Evolutionary conservation across 2,113 vertebrate genomes (phyloP).

Genomic region (Nerophis ophidion): DNA sequence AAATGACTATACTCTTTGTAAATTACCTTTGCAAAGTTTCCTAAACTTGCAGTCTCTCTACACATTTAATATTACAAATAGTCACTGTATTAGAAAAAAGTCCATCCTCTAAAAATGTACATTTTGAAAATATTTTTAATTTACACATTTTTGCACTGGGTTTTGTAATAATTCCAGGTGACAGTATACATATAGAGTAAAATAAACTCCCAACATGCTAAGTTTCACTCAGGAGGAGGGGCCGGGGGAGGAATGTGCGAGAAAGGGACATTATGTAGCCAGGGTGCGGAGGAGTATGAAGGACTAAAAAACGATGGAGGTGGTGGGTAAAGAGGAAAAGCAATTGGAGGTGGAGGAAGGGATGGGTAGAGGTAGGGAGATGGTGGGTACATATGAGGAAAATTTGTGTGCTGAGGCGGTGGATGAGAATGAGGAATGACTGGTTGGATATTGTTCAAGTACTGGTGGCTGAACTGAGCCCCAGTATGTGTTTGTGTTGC

Average conservation of each 20-base stretch:
- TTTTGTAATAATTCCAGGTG: too few relatives aligned
- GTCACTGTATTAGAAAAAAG: too few relatives aligned
- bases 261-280: slow-evolving; percentile 39
- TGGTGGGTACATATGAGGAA: slow-evolving; percentile 29
- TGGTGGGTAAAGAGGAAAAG: slow-evolving; percentile 46
- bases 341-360: slow-evolving; percentile 23
- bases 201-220: not conserved
- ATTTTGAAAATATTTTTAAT: too few relatives aligned
- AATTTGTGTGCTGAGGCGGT: slow-evolving; percentile 2
- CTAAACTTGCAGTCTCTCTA: too few relatives aligned
- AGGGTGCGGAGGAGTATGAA: slow-evolving; percentile 32
- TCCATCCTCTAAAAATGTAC: too few relatives aligned
- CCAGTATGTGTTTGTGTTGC: slow-evolving; percentile 15
- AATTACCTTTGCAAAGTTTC: too few relatives aligned
- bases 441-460: slow-evolving; percentile 11
- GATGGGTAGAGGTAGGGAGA: slow-evolving; percentile 47
- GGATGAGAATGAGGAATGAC: slow-evolving; percentile 1
- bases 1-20: too few relatives aligned
- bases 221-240: slow-evolving; percentile 40
- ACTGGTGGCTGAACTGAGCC: slow-evolving; percentile 30
- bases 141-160: too few relatives aligned
- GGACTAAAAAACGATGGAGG: slow-evolving; percentile 43
- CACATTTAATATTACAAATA: too few relatives aligned
- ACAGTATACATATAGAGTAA: not conserved
- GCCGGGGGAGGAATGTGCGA: slow-evolving; percentile 19